phyloP scores from a whole-genome alignment of 1,140 invertebrate species.

The Lethrus apterus region DNA sequence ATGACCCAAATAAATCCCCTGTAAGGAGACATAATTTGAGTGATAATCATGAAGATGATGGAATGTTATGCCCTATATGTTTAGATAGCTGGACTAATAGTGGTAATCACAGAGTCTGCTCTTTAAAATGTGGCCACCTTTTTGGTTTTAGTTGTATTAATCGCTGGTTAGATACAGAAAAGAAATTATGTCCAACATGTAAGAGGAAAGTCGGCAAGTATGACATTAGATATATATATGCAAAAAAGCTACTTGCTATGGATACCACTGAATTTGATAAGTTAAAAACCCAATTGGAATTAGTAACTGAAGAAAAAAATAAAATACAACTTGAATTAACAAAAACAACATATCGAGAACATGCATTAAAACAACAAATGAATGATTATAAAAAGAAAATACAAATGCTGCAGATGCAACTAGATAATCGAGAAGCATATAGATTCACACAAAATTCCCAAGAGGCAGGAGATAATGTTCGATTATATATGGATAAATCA shows the following conservation, averaged over 20 bases:
- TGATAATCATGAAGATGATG: constrained; percentile 45
- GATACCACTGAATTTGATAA: constrained; percentile 47
- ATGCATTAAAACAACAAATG: constrained; percentile 31
- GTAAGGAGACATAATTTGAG: no score
- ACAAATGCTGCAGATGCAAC: constrained; percentile 35
- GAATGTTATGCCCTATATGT: constrained; percentile 77
- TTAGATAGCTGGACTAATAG: constrained; percentile 77
- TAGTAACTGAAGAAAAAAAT: constrained; percentile 40
- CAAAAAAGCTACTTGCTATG: constrained; percentile 44
- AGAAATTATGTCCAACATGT: constrained; percentile 74
- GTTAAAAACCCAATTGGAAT: constrained; percentile 47
- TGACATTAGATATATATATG: constrained; percentile 46
- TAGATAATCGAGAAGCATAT: constrained; percentile 29
- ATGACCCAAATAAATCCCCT: no score
- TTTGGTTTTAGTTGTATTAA: constrained; percentile 80
- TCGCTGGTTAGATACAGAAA: constrained; percentile 59
- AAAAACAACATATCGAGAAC: constrained; percentile 35
- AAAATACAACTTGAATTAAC: constrained; percentile 42
- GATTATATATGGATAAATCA: constrained; percentile 54
- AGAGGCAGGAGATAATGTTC: constrained; percentile 20
- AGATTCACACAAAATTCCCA: constrained; percentile 2
- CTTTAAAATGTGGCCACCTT: constrained; percentile 83
- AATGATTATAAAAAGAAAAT: constrained; percentile 32
- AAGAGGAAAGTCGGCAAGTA: constrained; percentile 58
- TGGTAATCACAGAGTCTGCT: constrained; percentile 75